Percentiles rank a stretch among this genome's conserved stretches.
Evolutionary conservation across 1,140 invertebrate genomes (phyloP).

Genomic region (Coptotermes formosanus): DNA sequence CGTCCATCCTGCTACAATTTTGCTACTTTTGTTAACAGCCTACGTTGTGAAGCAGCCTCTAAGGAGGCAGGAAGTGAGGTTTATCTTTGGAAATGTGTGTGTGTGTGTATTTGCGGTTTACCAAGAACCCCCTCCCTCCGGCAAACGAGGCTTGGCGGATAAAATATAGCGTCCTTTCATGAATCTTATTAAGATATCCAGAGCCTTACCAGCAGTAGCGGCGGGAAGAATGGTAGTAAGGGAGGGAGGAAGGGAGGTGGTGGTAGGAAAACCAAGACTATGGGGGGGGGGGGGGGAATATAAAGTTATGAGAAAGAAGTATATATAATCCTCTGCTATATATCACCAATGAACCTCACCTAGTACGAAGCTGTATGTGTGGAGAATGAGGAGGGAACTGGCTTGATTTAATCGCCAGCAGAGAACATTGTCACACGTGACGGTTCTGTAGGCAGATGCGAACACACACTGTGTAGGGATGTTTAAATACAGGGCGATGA

Average conservation of each 20-base stretch:
- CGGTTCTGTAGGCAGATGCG: not conserved
- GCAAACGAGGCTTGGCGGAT: constrained; percentile 49
- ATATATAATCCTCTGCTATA: constrained; percentile 35
- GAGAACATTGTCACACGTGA: not conserved
- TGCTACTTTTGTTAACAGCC: constrained; percentile 11
- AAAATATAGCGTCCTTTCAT: constrained; percentile 69
- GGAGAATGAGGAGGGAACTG: not conserved
- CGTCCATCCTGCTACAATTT: constrained; percentile 1
- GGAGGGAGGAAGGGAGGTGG: not conserved
- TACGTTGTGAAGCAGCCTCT: constrained; percentile 36
- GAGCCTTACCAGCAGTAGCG: constrained; percentile 20
- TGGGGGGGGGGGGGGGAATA: constrained; percentile 29
- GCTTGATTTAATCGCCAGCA: not conserved
- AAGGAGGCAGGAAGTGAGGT: constrained; percentile 35
- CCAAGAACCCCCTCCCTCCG: constrained; percentile 42
- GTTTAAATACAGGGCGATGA: not conserved
- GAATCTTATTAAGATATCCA: constrained; percentile 70
- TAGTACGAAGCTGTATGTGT: not conserved
- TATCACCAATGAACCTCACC: constrained; percentile 32
- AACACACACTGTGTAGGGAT: not conserved
- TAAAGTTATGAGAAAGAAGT: constrained; percentile 36
- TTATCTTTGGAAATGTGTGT: constrained; percentile 13
- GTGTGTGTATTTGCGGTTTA: constrained; percentile 30
- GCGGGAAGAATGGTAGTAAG: not conserved
- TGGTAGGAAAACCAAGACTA: constrained; percentile 16